Percentiles rank a stretch among this genome's conserved stretches.
Evolutionary conservation across 2,113 vertebrate genomes (phyloP).

Genomic region (Cathartes aura): DNA sequence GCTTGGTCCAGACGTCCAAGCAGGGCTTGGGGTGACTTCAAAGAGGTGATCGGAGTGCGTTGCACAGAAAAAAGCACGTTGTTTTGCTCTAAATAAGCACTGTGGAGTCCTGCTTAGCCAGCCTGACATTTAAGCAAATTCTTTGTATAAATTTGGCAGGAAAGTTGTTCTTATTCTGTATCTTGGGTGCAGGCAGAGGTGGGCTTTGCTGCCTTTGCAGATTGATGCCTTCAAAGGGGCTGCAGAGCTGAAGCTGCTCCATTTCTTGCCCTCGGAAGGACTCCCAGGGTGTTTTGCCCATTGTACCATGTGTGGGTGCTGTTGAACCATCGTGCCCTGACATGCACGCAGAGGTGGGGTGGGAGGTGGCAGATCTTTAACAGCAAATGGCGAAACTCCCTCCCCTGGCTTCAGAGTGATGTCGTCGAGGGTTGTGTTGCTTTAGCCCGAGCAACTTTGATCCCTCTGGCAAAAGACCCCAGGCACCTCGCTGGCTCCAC

Average conservation of each 20-base stretch:
- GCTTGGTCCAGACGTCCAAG: neutral
- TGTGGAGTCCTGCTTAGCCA: neutral
- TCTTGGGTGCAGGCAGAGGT: neutral
- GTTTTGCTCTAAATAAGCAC: neutral
- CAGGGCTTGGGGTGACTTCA: neutral
- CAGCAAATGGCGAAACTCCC: neutral
- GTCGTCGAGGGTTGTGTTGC: too few relatives aligned
- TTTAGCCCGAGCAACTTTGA: too few relatives aligned
- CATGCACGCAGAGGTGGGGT: fast-evolving
- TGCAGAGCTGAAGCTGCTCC: neutral
- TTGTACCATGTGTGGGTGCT: fast-evolving
- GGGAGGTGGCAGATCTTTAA: neutral
- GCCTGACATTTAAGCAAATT: neutral
- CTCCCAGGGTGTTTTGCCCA: neutral
- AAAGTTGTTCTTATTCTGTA: neutral
- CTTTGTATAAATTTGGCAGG: neutral
- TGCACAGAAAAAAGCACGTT: neutral
- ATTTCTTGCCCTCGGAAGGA: neutral
- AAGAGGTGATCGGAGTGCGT: neutral
- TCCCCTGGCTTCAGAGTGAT: fast-evolving
- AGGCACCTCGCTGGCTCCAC: too few relatives aligned
- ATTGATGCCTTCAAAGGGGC: neutral
- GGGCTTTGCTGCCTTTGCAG: neutral
- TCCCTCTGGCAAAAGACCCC: too few relatives aligned
- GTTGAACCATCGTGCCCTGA: neutral